Percentiles rank a stretch among this genome's conserved stretches.
phyloP scores from a whole-genome alignment of 2,888 invertebrate genomes.

The Phengaris alcon region DNA sequence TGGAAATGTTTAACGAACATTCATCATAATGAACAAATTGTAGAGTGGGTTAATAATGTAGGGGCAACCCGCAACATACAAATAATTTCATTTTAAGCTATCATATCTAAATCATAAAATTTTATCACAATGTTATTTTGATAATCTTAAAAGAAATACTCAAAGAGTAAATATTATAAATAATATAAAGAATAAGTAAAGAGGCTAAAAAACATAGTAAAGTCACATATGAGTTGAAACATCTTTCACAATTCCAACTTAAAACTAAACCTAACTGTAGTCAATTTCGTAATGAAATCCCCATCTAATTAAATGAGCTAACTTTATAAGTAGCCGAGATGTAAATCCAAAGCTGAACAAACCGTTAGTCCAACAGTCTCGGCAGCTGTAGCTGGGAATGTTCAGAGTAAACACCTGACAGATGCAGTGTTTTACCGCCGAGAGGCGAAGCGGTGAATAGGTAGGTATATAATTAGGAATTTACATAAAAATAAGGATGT shows the following conservation, averaged over 20 bases:
- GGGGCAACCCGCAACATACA: too few relatives aligned
- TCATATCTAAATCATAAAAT: too few relatives aligned
- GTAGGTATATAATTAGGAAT: too few relatives aligned
- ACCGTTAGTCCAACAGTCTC: conserved; percentile 48
- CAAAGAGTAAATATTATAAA: too few relatives aligned
- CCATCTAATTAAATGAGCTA: conserved; percentile 20
- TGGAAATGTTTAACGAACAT: too few relatives aligned
- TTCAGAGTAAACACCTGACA: conserved; percentile 67
- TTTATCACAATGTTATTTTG: too few relatives aligned
- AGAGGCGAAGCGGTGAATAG: conserved; percentile 43
- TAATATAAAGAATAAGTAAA: too few relatives aligned
- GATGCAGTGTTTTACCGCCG: conserved; percentile 53
- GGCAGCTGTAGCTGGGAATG: conserved; percentile 51
- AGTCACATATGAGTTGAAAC: neutral
- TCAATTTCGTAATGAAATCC: conserved; percentile 4
- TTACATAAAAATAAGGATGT: too few relatives aligned
- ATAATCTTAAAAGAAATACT: too few relatives aligned
- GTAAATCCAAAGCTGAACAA: conserved; percentile 41
- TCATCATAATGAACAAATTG: too few relatives aligned
- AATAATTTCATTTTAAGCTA: too few relatives aligned
- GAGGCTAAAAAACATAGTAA: neutral
- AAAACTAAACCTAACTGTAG: neutral
- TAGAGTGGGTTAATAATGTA: too few relatives aligned
- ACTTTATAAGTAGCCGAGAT: conserved; percentile 27
- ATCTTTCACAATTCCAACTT: neutral